phyloP scores from a whole-genome alignment of 30 jellyfish, hydroid and myxozoan genomes.

The Rhopilema esculentum region DNA sequence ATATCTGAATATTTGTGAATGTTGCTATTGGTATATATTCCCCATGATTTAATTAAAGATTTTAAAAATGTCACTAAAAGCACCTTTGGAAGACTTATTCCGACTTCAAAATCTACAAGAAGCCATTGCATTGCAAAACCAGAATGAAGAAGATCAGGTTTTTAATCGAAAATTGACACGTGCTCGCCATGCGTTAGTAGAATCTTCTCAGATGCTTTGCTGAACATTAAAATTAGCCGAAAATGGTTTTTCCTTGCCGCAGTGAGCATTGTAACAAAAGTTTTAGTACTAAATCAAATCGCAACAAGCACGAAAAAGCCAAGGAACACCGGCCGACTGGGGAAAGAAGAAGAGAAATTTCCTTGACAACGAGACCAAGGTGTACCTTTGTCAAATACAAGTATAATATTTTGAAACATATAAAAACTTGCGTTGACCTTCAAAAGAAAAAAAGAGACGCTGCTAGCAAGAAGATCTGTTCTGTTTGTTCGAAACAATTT shows the following conservation, averaged over 20 bases:
- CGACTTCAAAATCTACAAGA: neutral
- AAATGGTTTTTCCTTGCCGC: neutral
- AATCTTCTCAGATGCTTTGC: neutral
- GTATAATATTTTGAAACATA: too few species aligned
- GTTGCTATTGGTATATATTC: neutral
- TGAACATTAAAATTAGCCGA: neutral
- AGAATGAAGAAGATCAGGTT: neutral
- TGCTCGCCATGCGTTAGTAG: neutral
- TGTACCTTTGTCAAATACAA: too few species aligned
- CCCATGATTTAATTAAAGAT: neutral
- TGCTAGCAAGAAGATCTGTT: too few species aligned
- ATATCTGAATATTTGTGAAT: neutral
- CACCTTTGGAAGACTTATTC: neutral
- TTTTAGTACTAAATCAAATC: neutral
- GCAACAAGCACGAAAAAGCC: neutral
- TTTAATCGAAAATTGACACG: neutral
- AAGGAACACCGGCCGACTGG: neutral
- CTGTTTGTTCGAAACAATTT: too few species aligned
- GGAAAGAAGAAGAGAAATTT: neutral
- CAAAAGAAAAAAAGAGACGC: too few species aligned
- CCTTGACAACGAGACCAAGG: too few species aligned
- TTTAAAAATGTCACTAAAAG: neutral
- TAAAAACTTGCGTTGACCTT: too few species aligned
- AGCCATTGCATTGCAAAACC: neutral
- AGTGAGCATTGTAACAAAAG: neutral